Conservation (phyloP, 2,113 vertebrate species). For the Plectropomus leopardus region DNA sequence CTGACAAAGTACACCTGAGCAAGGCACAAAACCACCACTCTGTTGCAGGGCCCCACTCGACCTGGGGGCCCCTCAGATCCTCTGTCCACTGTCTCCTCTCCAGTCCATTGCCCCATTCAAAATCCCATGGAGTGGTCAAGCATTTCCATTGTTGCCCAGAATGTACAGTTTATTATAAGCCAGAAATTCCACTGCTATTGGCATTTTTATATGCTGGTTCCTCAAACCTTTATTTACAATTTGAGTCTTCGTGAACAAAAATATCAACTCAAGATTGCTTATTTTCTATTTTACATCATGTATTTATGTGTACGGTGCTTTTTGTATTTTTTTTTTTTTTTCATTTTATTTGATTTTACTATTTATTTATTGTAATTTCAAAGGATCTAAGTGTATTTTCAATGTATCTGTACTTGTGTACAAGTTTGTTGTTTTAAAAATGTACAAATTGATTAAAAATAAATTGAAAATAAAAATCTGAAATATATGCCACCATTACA, state of each 20-base stretch:
- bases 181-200: background rate
- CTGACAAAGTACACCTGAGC: background rate
- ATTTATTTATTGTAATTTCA: constrained; percentile 7
- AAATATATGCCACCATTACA: background rate
- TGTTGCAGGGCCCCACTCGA: background rate
- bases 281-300: background rate
- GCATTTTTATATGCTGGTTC: background rate
- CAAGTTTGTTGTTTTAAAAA: constrained; percentile 9
- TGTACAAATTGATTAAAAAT: constrained; percentile 14
- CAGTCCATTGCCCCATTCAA: background rate
- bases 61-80: background rate
- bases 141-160: background rate
- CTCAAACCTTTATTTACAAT: too few relatives aligned
- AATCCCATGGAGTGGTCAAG: background rate
- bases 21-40: background rate
- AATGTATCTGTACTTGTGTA: constrained; percentile 4
- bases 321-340: background rate
- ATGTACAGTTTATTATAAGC: background rate
- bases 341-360: too few relatives aligned
- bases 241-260: background rate
- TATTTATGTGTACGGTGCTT: constrained; percentile 1
- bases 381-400: constrained; percentile 1
- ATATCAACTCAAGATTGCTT: constrained; percentile 7
- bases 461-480: too few relatives aligned
- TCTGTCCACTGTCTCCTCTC: background rate